phyloP scores from a whole-genome alignment of 2,113 vertebrate species.

The Terrapene triunguis region DNA sequence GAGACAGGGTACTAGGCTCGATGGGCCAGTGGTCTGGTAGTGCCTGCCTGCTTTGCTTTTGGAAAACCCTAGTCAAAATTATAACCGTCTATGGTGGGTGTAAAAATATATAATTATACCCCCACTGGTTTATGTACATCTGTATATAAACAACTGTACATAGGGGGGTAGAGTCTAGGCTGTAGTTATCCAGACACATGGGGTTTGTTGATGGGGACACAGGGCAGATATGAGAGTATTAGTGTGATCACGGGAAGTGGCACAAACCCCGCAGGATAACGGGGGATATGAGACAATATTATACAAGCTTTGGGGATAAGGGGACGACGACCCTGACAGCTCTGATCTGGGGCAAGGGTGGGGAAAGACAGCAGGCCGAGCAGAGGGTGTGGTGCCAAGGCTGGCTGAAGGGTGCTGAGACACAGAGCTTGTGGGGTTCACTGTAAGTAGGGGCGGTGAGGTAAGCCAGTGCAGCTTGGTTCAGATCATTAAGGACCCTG shows the following conservation, averaged over 20 bases:
- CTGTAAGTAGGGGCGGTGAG: neutral
- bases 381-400: neutral
- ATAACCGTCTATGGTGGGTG: rapidly evolving
- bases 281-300: neutral
- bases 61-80: neutral
- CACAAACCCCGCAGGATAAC: neutral
- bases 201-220: rapidly evolving
- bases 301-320: neutral
- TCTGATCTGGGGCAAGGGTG: neutral
- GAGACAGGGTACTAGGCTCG: neutral
- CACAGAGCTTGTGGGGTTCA: neutral
- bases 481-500: neutral
- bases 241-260: neutral
- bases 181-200: rapidly evolving
- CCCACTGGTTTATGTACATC: rapidly evolving
- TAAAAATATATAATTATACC: neutral
- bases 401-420: neutral
- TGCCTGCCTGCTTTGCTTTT: neutral
- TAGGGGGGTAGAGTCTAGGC: neutral
- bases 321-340: neutral
- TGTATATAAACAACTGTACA: neutral
- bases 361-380: neutral
- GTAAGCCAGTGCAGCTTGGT: neutral
- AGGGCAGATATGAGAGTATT: neutral
- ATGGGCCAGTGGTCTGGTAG: neutral